Conservation (phyloP, 1,140 invertebrate genomes). For the Diuraphis noxia region DNA sequence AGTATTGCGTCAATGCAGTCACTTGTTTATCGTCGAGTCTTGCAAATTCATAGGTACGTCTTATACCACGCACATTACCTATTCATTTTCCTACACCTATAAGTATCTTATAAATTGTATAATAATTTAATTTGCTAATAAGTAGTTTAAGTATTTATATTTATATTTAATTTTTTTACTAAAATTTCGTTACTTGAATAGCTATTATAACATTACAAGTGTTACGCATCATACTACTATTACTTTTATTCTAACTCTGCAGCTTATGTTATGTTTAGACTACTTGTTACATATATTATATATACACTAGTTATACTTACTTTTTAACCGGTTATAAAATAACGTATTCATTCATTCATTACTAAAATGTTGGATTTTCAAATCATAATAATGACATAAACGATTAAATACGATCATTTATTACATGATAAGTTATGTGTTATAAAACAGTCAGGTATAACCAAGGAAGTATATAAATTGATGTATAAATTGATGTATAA, state of each 20-base stretch:
- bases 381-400: background rate
- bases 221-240: background rate
- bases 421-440: background rate
- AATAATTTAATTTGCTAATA: background rate
- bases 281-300: background rate
- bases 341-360: background rate
- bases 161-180: background rate
- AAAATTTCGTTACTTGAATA: background rate
- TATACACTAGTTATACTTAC: background rate
- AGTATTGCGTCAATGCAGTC: background rate
- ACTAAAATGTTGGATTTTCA: slow-evolving; percentile 3
- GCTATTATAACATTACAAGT: background rate
- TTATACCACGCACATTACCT: background rate
- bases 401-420: background rate
- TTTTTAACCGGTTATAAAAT: slow-evolving; percentile 5
- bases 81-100: background rate
- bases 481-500: background rate
- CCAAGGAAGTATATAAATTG: background rate
- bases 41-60: background rate
- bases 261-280: background rate
- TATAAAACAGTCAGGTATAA: slow-evolving; percentile 10
- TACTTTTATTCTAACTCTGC: background rate
- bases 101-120: background rate
- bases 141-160: background rate
- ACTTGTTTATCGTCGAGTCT: background rate